Evolutionary conservation across 1,140 invertebrate genomes (phyloP), one percentile per base, ranked within the genome.

Genomic region (Eueides isabella): DNA sequence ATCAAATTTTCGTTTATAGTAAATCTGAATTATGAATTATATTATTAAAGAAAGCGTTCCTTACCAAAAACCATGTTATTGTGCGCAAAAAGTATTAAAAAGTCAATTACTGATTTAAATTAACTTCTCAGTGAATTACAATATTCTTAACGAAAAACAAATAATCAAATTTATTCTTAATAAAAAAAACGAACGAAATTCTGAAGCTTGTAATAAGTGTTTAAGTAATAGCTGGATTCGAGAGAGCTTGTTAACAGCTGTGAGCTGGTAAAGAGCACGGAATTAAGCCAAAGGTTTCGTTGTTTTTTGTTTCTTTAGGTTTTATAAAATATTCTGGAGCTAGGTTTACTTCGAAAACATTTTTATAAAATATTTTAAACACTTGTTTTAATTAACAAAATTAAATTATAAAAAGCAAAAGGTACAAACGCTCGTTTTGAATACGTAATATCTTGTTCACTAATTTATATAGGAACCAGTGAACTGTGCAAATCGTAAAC

Each of bases 181-280:
- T 55, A n/a, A 55, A 1, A 55, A 55, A 55, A 55, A 23, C 7
- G 48, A 9, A 26, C 4, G 2, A 4, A 55, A n/a, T 44, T 44
- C 19, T 55, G 26, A 23, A 55, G 48, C 23, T 23, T 26, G 48
- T 55, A 23, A 23, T 55, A 23, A 11, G 48, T 55, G 48, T 55
- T 55, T 23, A 55, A 55, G 48, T 55, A 55, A 26, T 55, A 6
- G 48, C 48, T 19, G 48, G 48, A 38, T 55, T 55, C 30, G 23
- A 63, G 61, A 38, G 26, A 63, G 23, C 14, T 44, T 63, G 61
- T 71, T 71, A 64, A 62, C 61, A 55, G 61, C 65, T 33, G 61
- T 55, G 14, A 55, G 16, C 66, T 19, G 16, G 12, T 29, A 30
- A 44, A 55, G 26, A 67, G 44, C 38, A 67, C 35, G 23, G 48